Evolutionary conservation across 2,113 vertebrate species (phyloP).

Genomic region (Eleginops maclovinus): DNA sequence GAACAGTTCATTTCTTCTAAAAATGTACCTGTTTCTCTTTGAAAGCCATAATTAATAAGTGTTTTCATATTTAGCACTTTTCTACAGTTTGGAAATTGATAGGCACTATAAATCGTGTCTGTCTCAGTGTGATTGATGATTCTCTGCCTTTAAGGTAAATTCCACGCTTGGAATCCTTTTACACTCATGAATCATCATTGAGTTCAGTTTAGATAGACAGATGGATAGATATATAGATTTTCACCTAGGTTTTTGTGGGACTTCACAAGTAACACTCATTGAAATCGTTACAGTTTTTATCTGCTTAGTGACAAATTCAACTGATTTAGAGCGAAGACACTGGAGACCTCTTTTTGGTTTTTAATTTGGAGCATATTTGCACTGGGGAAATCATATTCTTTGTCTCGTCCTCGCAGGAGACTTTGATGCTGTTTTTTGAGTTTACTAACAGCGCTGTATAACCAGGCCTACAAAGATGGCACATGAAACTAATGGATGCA

Average conservation of each 20-base stretch:
- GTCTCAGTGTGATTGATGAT: slow-evolving; percentile 11
- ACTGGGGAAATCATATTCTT: slow-evolving; percentile 82
- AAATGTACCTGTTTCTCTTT: neutral
- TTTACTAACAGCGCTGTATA: slow-evolving; percentile 80
- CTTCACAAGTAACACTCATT: slow-evolving; percentile 37
- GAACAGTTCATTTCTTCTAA: slow-evolving; percentile 19
- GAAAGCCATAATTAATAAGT: slow-evolving; percentile 1
- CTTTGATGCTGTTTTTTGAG: slow-evolving; percentile 53
- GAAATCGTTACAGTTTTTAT: slow-evolving; percentile 62
- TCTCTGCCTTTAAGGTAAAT: slow-evolving; percentile 49
- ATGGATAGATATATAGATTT: slow-evolving; percentile 13
- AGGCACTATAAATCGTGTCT: slow-evolving; percentile 28
- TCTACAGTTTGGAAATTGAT: neutral
- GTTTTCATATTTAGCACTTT: slow-evolving; percentile 14
- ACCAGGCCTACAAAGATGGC: slow-evolving; percentile 57
- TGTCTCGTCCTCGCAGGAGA: slow-evolving; percentile 72
- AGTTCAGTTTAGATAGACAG: neutral
- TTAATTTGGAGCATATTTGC: slow-evolving; percentile 84
- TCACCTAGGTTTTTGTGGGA: slow-evolving; percentile 39
- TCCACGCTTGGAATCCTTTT: slow-evolving; percentile 15
- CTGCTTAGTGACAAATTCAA: slow-evolving; percentile 79
- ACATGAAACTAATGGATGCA: neutral
- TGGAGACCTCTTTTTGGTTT: slow-evolving; percentile 76
- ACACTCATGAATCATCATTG: slow-evolving; percentile 25
- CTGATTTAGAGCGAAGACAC: slow-evolving; percentile 76